Conservation (phyloP, 2,888 invertebrate genomes). For the Choristoneura rosaceana region DNA sequence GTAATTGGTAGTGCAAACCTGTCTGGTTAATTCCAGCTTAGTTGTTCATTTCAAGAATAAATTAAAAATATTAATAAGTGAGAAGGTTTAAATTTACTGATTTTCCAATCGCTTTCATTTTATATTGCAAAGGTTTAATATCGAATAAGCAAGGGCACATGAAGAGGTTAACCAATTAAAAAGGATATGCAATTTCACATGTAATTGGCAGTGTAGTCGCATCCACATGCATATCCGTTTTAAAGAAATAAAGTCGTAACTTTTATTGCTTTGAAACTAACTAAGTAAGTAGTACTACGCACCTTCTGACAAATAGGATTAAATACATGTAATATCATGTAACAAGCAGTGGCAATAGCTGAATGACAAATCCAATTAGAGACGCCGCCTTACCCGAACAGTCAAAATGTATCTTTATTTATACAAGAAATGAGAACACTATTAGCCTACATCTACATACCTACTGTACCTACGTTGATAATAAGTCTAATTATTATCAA, state of each 20-base stretch:
- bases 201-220: not conserved
- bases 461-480: no score
- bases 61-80: not conserved
- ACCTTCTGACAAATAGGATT: slow-evolving; percentile 17
- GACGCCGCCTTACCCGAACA: not conserved
- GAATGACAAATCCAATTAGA: slow-evolving; percentile 31
- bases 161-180: not conserved
- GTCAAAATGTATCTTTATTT: not conserved
- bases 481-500: not conserved
- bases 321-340: slow-evolving; percentile 33
- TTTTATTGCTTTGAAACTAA: not conserved
- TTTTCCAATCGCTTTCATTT: not conserved
- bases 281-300: not conserved
- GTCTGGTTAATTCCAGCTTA: not conserved
- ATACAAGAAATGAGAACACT: not conserved
- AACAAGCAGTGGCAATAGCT: slow-evolving; percentile 5
- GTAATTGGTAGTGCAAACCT: slow-evolving; percentile 4
- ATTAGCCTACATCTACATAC: no score
- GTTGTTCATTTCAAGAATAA: not conserved
- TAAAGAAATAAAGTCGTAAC: not conserved
- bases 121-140: no score
- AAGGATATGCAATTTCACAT: not conserved
- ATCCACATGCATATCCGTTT: not conserved
- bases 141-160: no score
- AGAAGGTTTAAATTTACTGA: not conserved